Base-by-base conservation (phyloP, 2,797 vertebrate species). In the Novumbra hubbsi region DNA sequence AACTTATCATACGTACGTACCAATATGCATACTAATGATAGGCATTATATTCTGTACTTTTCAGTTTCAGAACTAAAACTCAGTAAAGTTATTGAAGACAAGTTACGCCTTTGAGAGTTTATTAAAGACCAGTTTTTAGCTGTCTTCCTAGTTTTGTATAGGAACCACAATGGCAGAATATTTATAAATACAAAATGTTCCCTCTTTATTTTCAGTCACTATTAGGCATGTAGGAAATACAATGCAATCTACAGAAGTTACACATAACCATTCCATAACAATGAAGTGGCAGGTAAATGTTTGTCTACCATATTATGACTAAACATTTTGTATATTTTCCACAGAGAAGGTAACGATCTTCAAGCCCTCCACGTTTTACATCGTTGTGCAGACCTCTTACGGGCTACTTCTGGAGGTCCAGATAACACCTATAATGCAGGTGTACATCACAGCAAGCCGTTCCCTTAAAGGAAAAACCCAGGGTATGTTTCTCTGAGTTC, bases 371-470 rank as follows among this genome's bases (percentile, higher is more conserved):
- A 89, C 93, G 14, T 97, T 95, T 90, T 97, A 92, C 84, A 70
- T 94, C 30, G 73, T 96, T 21, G 81, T 93, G 27, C 73, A 94
- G 16, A 93, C 93, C 1, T 83, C 28, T 52, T 77, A 90, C 38
- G 95, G 95, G 0, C 14, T 97, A 48, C 88, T 90, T 32, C 41
- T 97, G 21, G 91, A 93, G 81, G 81, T 96, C 3, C 96, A 98
- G 82, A 83, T 95, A 15, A 77, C 62, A 21, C 96, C 97, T 0
- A 5, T 91, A 41, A 94, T 99, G 96, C 97, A 98, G 87, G 73
- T 95, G 50, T 93, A 91, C 78, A 84, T 97, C 75, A 84, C 75
- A 71, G 87, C 93, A 80, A 89, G 86, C 74, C 71, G 89, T 27
- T 41, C 85, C 69, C 85, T 91, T 77, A 95, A 88, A 70, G 87